Base-by-base conservation (phyloP, 2,797 vertebrate species). In the Gallinago stenura region DNA sequence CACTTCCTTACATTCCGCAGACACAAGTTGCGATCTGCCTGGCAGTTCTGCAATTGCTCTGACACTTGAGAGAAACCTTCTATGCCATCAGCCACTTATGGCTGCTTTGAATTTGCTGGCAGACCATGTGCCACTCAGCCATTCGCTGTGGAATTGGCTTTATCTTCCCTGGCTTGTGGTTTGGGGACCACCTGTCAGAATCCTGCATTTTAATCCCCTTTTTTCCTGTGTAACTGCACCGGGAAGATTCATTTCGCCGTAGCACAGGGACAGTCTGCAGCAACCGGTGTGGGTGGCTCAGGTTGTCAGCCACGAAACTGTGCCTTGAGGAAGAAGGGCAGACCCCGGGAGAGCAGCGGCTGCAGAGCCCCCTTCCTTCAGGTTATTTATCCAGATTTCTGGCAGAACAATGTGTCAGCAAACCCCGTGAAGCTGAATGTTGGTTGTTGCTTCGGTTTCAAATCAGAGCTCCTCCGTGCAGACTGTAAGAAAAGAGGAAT, bases 21-120 rank as follows among this genome's bases (percentile, higher is more conserved):
- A 87, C 65, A 46, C 61, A 70, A 60, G 77, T 17, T 86, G 68
- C 1, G 68, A 89, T 83, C 84, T 62, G 54, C 81, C 39, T 86
- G 93, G 84, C 93, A 90, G 92, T 35, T 90, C 76, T 75, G 70
- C 78, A 33, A 46, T 92, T 57, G 65, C 87, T 90, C 72, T 89
- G 85, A 79, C 66, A 46, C 72, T 91, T 41, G n/a, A 64, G 83
- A 84, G 87, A 64, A 84, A 26, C 70, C 60, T 64, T 41, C 33
- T 46, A 30, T 60, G 70, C 75, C 76, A 70, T 35, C 92, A 87
- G 51, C 65, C 66, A 65, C 87, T 78, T 73, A 50, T 8, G 8
- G 7, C 70, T 46, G 75, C 89, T 77, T 62, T 33, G 62, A 68
- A 25, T 71, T 24, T 43, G 35, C 54, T 64, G 89, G 58, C 89